These are phyloP conservation scores for Cyanocitta stelleri DNA, from an alignment of 2,113 vertebrate genomes.

Conservation along the genomic window DNA sequence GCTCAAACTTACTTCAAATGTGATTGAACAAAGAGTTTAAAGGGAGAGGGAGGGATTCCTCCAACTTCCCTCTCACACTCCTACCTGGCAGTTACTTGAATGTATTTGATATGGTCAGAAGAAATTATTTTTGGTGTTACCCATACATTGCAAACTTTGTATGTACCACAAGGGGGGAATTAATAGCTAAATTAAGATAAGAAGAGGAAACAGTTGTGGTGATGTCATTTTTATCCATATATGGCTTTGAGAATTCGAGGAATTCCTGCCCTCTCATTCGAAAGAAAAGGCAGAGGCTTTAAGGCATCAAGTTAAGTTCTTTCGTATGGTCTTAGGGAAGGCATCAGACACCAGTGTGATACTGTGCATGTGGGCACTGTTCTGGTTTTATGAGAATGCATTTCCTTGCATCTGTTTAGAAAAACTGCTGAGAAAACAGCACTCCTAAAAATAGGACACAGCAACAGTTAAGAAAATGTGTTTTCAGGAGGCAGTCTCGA, in stretches of 20 bases:
- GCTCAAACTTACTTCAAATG: not conserved
- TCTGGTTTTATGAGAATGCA: not conserved
- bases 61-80: not conserved
- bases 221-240: not conserved
- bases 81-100: not conserved
- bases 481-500: not conserved
- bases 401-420: not conserved
- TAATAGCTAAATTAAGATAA: not conserved
- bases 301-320: not conserved
- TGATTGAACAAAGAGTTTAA: not conserved
- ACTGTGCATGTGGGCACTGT: no score
- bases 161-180: fast-evolving
- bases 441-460: not conserved
- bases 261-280: not conserved
- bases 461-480: not conserved
- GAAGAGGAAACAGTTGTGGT: not conserved
- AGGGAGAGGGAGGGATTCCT: not conserved
- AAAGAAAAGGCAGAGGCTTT: not conserved
- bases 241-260: not conserved
- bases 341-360: fast-evolving
- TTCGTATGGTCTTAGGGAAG: not conserved
- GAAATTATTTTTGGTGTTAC: not conserved
- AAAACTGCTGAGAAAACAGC: not conserved
- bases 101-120: not conserved
- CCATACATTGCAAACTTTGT: not conserved